phyloP scores from a whole-genome alignment of 2,113 vertebrate species.

The Melanotaenia duboulayi region DNA sequence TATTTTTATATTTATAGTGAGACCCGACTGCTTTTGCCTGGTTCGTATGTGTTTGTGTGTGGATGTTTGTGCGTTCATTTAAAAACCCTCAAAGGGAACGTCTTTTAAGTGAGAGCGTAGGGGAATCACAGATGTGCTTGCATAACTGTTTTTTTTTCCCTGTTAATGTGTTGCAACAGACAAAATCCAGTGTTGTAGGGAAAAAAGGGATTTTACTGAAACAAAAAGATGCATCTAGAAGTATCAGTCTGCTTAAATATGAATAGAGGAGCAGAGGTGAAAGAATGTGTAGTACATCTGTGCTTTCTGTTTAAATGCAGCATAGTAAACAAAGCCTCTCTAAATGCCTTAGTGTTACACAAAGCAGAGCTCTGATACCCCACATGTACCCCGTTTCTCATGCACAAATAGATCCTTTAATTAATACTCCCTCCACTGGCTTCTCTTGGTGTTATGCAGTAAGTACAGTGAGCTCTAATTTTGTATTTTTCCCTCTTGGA shows the following conservation, averaged over 20 bases:
- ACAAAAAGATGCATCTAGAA: slow-evolving; percentile 48
- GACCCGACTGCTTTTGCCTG: slow-evolving; percentile 77
- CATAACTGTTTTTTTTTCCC: slow-evolving; percentile 41
- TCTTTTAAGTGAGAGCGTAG: slow-evolving; percentile 49
- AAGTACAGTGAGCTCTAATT: slow-evolving; percentile 59
- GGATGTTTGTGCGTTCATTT: slow-evolving; percentile 46
- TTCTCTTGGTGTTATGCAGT: slow-evolving; percentile 63
- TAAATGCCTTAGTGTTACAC: slow-evolving; percentile 81
- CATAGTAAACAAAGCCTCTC: slow-evolving; percentile 71
- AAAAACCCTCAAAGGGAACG: slow-evolving; percentile 69
- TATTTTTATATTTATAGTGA: slow-evolving; percentile 45
- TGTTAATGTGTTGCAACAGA: slow-evolving; percentile 45
- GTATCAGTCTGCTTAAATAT: slow-evolving; percentile 57
- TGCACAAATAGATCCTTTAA: slow-evolving; percentile 41
- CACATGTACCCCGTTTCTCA: slow-evolving; percentile 32
- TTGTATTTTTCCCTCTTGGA: slow-evolving; percentile 54
- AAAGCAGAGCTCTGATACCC: slow-evolving; percentile 54
- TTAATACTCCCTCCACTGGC: slow-evolving; percentile 35
- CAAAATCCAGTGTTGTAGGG: slow-evolving; percentile 60
- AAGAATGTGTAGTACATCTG: slow-evolving; percentile 79
- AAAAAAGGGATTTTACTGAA: slow-evolving; percentile 42
- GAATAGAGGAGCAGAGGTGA: slow-evolving; percentile 47
- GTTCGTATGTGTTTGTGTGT: slow-evolving; percentile 58
- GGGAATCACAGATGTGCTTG: slow-evolving; percentile 50
- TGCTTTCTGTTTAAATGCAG: slow-evolving; percentile 74